Percentiles rank a stretch among this genome's conserved stretches.
Evolutionary conservation across 2,113 vertebrate genomes (phyloP).

Genomic region (Macheiramphus alcinus): DNA sequence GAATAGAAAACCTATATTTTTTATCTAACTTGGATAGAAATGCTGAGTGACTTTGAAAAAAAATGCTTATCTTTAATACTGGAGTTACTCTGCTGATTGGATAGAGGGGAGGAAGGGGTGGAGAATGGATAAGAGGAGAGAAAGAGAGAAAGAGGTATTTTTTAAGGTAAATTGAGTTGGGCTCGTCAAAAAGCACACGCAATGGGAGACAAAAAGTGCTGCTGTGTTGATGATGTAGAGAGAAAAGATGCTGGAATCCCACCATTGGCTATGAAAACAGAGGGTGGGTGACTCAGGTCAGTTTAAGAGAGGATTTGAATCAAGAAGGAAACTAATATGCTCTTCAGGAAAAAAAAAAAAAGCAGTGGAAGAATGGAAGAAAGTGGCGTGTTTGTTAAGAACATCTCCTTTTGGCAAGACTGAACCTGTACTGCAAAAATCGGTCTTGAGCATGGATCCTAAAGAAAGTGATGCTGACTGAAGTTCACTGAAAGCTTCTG

Average conservation of each 20-base stretch:
- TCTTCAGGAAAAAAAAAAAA: background rate
- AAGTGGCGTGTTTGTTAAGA: background rate
- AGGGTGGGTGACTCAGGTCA: background rate
- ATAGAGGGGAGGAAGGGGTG: background rate
- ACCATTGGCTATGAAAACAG: constrained; percentile 2
- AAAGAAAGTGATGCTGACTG: background rate
- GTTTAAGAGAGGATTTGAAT: constrained; percentile 40
- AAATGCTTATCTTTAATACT: background rate
- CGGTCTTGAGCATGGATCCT: background rate
- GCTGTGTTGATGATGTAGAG: background rate
- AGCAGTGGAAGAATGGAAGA: background rate
- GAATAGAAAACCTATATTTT: background rate
- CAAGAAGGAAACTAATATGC: background rate
- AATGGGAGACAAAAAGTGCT: background rate
- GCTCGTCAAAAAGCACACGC: background rate
- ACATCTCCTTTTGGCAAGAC: background rate
- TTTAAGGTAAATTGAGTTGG: background rate
- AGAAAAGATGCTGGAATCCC: background rate
- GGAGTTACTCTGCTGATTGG: background rate
- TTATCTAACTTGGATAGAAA: background rate
- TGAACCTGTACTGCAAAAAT: background rate
- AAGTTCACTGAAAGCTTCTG: background rate
- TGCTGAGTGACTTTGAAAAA: background rate
- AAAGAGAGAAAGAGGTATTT: background rate
- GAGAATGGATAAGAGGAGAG: background rate